Evolutionary conservation across 2,888 invertebrate species (phyloP), one percentile per base, ranked within the genome.

Genomic region (Coronaproctus castanopsis): DNA sequence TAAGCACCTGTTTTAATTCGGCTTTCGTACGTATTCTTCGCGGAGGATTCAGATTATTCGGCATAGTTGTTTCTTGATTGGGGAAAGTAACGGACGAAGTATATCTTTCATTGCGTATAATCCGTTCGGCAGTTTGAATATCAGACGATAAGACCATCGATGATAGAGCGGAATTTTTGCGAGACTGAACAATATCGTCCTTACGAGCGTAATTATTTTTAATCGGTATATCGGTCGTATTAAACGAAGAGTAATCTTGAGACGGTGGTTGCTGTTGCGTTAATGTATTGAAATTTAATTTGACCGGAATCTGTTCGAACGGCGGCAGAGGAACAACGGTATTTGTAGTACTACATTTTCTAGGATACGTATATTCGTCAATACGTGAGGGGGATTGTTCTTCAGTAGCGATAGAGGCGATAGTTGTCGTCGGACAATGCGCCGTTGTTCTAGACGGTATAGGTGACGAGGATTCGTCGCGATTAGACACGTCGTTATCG

Each of bases 11-110:
- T 72, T 89, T 90, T 51, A 88, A 73, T 72, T 89, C 89, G 1
- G 86, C 89, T 73, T 89, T 89, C 2, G 89, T 90, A 64, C 88
- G 77, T 67, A 89, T 88, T 68, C 87, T 77, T 14, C 5, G 8
- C 36, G 36, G 36, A 36, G 36, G 36, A n/a, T n/a, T n/a, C n/a
- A n/a, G n/a, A 36, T 36, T 36, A 14, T 14, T 36, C 5, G 14
- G 5, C 8, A 14, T 14, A 8, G 14, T 14, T 5, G 36, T 36
- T 36, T 36, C 36, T 36, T 36, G 36, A 8, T 36, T 5, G 14
- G 8, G 5, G 14, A 14, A 36, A 36, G 36, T 36, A 5, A 36
- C 8, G 8, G 36, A 36, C 36, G 36, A 36, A 36, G 36, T 8
- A 36, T 36, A 36, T 36, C 14, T 36, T 14, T 36, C 36, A 36